Evolutionary conservation across 2,113 vertebrate species (phyloP).

Genomic region (Pycnonotus jocosus): DNA sequence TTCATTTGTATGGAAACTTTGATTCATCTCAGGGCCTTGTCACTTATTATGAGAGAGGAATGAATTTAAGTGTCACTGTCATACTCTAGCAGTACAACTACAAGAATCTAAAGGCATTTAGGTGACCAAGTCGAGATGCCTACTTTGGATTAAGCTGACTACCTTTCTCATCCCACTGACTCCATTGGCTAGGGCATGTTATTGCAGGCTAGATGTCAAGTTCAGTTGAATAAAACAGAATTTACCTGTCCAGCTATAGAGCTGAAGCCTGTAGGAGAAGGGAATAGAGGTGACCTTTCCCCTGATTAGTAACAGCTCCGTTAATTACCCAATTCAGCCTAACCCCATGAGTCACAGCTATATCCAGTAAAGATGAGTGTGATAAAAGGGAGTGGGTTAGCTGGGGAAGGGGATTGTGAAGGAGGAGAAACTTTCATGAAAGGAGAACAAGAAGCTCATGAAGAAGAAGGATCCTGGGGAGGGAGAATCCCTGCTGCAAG

Average conservation of each 20-base stretch:
- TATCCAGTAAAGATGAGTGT: neutral
- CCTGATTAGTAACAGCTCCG: neutral
- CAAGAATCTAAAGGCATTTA: neutral
- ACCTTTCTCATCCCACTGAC: neutral
- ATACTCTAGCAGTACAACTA: neutral
- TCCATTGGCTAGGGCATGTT: neutral
- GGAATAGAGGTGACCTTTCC: neutral
- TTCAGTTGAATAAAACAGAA: neutral
- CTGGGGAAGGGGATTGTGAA: neutral
- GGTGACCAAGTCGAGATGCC: rapidly evolving
- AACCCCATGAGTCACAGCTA: neutral
- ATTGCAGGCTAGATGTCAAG: neutral
- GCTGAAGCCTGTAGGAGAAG: neutral
- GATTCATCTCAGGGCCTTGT: neutral
- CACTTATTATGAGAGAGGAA: neutral
- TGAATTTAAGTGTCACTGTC: neutral
- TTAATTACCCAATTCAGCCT: neutral
- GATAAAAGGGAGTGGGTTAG: neutral
- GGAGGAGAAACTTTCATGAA: neutral
- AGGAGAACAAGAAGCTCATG: neutral
- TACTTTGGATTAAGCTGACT: neutral
- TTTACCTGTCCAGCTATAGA: neutral
- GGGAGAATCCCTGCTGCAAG: neutral
- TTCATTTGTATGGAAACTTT: neutral
- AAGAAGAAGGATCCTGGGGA: neutral